Base-by-base conservation (phyloP, 1,140 invertebrate genomes). In the Leptinotarsa texana region DNA sequence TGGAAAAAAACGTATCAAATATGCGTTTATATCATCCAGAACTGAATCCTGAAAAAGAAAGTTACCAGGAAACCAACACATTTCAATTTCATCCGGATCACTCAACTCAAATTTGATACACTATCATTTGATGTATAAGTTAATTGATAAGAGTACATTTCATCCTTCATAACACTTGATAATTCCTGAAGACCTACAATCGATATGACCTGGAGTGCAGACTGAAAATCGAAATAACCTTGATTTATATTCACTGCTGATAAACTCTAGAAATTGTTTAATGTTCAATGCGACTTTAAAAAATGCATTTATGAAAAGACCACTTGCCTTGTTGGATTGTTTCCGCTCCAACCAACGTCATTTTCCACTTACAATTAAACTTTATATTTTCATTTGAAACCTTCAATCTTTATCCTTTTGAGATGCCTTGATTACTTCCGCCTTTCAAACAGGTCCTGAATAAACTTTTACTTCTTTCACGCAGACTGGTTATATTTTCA, bases 291-390 rank as follows among this genome's bases (percentile, higher is more conserved):
- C 33, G 51, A 22, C 27, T 73, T 73, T 15, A 22, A 65, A 66
- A 27, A 73, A 73, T 13, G 21, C 57, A 15, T 21, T 47, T 48
- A 47, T 47, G n/a, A 62, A 49, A 70, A 42, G 63, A 22, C 61
- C 17, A 13, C 57, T 33, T 33, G 17, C 62, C 61, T 5, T 33
- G 27, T 66, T 24, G 63, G 42, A 73, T 73, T 73, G 63, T 62
- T 73, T 73, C 71, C 71, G 63, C 63, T 49, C 21, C n/a, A 65
- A 66, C 71, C 71, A 63, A 63, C 61, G 57, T 68, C 73, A 68
- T 74, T 74, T 74, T 74, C 73, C 51, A 57, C 51, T 49, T 13
- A 73, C 66, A 75, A 75, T 75, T 71, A 71, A 75, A 75, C 71
- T 24, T 75, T 75, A 71, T 69, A 71, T 65, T 75, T 71, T 75